Evolutionary conservation across 1,140 invertebrate genomes (phyloP), one percentile per base, ranked within the genome.

Genomic region (Drosophila lowei): DNA sequence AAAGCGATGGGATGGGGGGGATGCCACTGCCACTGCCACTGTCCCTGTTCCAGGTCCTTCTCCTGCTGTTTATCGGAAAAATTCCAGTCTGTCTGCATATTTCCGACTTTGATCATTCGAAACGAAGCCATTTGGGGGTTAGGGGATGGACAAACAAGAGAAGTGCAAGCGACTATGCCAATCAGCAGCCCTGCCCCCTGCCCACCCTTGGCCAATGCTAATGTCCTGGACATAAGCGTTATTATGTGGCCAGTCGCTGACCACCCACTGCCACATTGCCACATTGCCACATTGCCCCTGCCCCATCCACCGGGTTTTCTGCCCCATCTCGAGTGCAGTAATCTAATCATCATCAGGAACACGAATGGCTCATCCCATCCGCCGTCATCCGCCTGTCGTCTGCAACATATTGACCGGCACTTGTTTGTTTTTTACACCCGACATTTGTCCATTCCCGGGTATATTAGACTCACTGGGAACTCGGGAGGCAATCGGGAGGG

Each of bases 71-170:
- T 43, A 30, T 58, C 34, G 59, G 23, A 50, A 63, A 74, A 76
- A 86, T 83, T 86, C 78, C 83, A 57, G 67, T 63, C 55, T 88
- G 83, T 86, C 83, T 88, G 83, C 83, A 86, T 88, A 86, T 88
- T 88, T 86, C 57, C 86, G 85, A 79, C 83, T 86, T 86, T 86
- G 83, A 83, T 86, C 78, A 72, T 78, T 76, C 68, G 60, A 75
- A 68, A 75, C 64, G 58, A 56, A 74, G 70, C 28, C 48, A 38
- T 41, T 52, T 23, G 4, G 4, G 23, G 4, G 21, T 3, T 2
- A 23, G 21, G 50, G 15, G 18, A 47, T 63, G 71, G 21, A 60
- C 62, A 44, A 72, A 77, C 57, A 72, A 55, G 55, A 57, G 72
- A 50, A 58, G 28, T 44, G 42, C 38, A 47, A 58, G 56, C 34